Evolutionary conservation across 2,113 vertebrate species (phyloP).

Genomic region (Lepisosteus osseus): DNA sequence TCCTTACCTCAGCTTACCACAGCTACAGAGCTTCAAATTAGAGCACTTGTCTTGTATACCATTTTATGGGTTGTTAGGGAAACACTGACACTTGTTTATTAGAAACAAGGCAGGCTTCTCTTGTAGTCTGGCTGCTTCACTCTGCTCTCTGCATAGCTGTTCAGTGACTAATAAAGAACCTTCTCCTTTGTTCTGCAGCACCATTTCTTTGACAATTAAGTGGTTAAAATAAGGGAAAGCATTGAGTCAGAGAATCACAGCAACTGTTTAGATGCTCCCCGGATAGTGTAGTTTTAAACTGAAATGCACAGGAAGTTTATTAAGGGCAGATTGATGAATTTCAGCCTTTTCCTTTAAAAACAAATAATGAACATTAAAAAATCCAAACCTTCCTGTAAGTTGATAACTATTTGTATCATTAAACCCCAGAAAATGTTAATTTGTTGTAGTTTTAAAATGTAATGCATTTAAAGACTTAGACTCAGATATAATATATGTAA

Average conservation of each 20-base stretch:
- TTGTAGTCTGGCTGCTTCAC: slow-evolving; percentile 8
- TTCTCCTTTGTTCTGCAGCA: neutral
- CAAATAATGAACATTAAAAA: too few relatives aligned
- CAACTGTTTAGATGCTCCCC: too few relatives aligned
- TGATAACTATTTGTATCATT: too few relatives aligned
- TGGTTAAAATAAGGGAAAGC: neutral
- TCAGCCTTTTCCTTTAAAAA: too few relatives aligned
- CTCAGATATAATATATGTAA: too few relatives aligned
- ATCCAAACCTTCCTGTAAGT: too few relatives aligned
- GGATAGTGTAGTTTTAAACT: too few relatives aligned
- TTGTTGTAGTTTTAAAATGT: too few relatives aligned
- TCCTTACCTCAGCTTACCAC: slow-evolving; percentile 55
- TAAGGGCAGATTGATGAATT: too few relatives aligned
- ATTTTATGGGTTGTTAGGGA: slow-evolving; percentile 53
- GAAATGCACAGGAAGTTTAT: too few relatives aligned
- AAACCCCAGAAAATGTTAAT: too few relatives aligned
- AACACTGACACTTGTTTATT: slow-evolving; percentile 55
- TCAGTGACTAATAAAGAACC: neutral
- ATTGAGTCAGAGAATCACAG: neutral
- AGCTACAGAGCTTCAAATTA: neutral
- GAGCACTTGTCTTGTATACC: slow-evolving; percentile 31
- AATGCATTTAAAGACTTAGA: too few relatives aligned
- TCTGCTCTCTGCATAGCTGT: neutral
- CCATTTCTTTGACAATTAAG: neutral
- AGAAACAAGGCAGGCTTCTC: slow-evolving; percentile 36